phyloP scores from a whole-genome alignment of 2,113 vertebrate species.

The Thymallus thymallus region DNA sequence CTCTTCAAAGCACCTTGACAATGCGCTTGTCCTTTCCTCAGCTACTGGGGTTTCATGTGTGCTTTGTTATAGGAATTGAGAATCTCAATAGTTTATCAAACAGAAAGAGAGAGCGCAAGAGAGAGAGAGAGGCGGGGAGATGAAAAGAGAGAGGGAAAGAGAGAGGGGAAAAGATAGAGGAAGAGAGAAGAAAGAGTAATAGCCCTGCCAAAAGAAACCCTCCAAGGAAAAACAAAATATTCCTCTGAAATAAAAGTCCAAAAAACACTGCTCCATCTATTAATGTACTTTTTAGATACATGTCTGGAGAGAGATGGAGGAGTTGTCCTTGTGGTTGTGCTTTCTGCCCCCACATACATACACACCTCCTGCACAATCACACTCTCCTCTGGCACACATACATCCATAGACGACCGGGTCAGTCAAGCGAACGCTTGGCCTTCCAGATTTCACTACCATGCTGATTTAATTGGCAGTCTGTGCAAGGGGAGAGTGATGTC shows the following conservation, averaged over 20 bases:
- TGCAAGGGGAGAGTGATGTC: constrained; percentile 46
- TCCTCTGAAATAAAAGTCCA: constrained; percentile 69
- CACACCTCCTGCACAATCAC: not conserved
- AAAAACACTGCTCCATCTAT: constrained; percentile 63
- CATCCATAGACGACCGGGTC: constrained; percentile 34
- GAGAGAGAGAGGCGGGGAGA: constrained; percentile 25
- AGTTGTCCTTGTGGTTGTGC: constrained; percentile 60
- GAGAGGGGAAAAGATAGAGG: constrained; percentile 41
- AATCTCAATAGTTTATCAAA: constrained; percentile 70
- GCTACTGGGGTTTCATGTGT: constrained; percentile 50
- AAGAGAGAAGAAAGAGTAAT: constrained; percentile 64
- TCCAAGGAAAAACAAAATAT: constrained; percentile 67
- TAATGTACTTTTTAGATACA: constrained; percentile 66
- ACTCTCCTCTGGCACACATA: constrained; percentile 1
- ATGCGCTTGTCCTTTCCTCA: constrained; percentile 56
- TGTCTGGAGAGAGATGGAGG: constrained; percentile 58
- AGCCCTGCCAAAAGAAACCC: constrained; percentile 68
- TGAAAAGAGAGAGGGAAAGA: not conserved
- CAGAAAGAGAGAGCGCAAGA: constrained; percentile 46
- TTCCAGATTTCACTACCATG: constrained; percentile 31
- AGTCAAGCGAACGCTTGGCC: constrained; percentile 34
- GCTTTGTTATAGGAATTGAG: constrained; percentile 57
- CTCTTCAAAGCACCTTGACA: constrained; percentile 76
- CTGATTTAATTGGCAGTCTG: constrained; percentile 53
- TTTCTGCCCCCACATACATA: constrained; percentile 33